Conservation (phyloP, 2,113 vertebrate genomes). For the Podiceps cristatus region DNA sequence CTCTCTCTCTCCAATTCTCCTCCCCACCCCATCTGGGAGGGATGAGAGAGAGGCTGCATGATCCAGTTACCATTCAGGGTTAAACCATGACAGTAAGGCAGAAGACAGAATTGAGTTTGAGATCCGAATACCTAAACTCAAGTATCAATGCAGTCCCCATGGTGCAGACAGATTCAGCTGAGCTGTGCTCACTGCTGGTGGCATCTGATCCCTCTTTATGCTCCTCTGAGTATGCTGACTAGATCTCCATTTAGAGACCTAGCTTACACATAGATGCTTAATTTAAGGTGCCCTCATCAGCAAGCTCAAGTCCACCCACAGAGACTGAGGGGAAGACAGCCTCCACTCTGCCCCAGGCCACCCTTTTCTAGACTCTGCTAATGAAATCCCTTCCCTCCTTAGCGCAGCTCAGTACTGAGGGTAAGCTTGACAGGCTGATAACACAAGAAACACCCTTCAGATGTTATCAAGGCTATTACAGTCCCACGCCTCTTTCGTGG, state of each 20-base stretch:
- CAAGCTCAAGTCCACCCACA: not conserved
- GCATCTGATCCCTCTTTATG: not conserved
- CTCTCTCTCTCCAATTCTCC: no score
- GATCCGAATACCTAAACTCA: not conserved
- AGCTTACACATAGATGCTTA: not conserved
- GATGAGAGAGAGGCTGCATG: no score
- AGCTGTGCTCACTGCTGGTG: accelerated
- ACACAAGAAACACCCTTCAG: not conserved
- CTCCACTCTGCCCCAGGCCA: not conserved
- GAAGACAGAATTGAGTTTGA: not conserved
- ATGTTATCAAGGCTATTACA: not conserved
- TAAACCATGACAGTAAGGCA: not conserved
- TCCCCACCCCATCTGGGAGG: no score
- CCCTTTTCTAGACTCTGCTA: not conserved
- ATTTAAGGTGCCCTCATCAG: not conserved
- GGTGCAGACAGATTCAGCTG: not conserved
- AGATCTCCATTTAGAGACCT: not conserved
- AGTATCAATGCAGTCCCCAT: not conserved
- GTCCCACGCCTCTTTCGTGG: not conserved
- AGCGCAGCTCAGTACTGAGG: not conserved
- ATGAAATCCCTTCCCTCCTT: not conserved
- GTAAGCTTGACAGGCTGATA: not conserved
- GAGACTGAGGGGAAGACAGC: not conserved
- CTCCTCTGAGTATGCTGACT: not conserved
- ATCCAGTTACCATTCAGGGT: no score